Evolutionary conservation across 2,113 vertebrate genomes (phyloP).

Genomic region (Ophthalmolycus amberensis): DNA sequence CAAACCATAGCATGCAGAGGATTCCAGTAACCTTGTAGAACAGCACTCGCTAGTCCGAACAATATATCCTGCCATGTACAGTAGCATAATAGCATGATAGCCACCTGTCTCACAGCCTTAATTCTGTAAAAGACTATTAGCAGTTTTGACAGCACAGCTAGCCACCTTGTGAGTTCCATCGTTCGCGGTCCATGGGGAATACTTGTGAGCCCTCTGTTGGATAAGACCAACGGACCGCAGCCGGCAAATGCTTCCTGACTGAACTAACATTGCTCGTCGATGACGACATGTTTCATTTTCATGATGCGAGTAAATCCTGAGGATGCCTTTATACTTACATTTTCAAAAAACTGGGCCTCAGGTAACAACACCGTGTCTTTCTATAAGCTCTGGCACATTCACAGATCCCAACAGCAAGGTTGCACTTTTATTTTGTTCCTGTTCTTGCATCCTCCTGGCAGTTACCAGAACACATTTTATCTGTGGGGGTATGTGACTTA

Average conservation of each 20-base stretch:
- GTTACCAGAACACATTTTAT: constrained; percentile 45
- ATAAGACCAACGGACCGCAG: constrained; percentile 33
- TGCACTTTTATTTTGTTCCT: constrained; percentile 31
- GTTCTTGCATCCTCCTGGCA: constrained; percentile 30
- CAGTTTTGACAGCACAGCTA: constrained; percentile 45
- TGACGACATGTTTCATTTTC: constrained; percentile 53
- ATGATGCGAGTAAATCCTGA: constrained; percentile 30
- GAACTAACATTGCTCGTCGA: constrained; percentile 30
- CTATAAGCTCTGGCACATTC: constrained; percentile 13
- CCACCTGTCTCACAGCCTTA: not conserved
- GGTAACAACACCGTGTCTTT: constrained; percentile 25
- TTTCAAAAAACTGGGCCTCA: constrained; percentile 23
- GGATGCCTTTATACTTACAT: constrained; percentile 15
- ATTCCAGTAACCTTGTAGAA: not conserved
- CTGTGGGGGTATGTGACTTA: constrained; percentile 13
- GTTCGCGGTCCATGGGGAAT: constrained; percentile 30
- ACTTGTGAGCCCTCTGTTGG: constrained; percentile 31
- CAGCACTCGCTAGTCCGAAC: not conserved
- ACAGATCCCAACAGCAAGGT: constrained; percentile 1
- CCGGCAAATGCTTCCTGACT: constrained; percentile 34
- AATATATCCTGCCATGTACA: constrained; percentile 8
- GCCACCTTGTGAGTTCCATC: constrained; percentile 21
- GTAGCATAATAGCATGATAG: not conserved
- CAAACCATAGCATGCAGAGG: not conserved
- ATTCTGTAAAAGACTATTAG: constrained; percentile 15